phyloP scores from a whole-genome alignment of 1,140 invertebrate genomes.

The Magallana gigas region DNA sequence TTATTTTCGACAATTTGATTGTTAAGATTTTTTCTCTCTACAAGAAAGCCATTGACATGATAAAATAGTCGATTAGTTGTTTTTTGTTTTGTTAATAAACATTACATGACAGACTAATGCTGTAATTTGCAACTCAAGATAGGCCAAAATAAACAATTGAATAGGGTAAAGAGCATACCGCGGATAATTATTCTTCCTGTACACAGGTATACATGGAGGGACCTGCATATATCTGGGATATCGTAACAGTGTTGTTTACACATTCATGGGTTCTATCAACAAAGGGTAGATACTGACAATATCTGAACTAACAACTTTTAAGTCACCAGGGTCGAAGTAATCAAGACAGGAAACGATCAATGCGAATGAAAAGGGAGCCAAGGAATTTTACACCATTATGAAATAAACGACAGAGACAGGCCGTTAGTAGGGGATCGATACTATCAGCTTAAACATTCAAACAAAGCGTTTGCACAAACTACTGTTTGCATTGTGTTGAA shows the following conservation, averaged over 20 bases:
- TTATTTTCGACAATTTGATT: no score
- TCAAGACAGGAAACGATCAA: conserved; percentile 18
- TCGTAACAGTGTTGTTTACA: neutral
- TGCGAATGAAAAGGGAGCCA: conserved; percentile 8
- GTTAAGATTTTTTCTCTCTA: no score
- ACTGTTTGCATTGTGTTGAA: conserved; percentile 34
- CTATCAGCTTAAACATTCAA: conserved; percentile 20
- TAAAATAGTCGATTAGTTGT: no score
- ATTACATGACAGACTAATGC: no score
- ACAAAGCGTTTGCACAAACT: conserved; percentile 32
- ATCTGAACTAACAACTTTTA: conserved; percentile 19
- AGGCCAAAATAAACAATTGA: neutral
- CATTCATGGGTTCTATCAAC: neutral
- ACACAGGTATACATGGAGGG: neutral
- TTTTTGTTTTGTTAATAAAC: no score
- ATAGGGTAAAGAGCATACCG: neutral
- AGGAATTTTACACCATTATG: conserved; percentile 27
- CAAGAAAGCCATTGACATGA: no score
- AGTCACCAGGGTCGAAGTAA: conserved; percentile 29
- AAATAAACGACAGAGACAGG: neutral
- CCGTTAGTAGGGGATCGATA: neutral
- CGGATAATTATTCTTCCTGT: no score
- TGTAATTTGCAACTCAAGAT: no score
- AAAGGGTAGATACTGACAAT: neutral
- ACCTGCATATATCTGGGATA: neutral